phyloP scores from a whole-genome alignment of 2,888 invertebrate genomes.

The Deilephila elpenor region DNA sequence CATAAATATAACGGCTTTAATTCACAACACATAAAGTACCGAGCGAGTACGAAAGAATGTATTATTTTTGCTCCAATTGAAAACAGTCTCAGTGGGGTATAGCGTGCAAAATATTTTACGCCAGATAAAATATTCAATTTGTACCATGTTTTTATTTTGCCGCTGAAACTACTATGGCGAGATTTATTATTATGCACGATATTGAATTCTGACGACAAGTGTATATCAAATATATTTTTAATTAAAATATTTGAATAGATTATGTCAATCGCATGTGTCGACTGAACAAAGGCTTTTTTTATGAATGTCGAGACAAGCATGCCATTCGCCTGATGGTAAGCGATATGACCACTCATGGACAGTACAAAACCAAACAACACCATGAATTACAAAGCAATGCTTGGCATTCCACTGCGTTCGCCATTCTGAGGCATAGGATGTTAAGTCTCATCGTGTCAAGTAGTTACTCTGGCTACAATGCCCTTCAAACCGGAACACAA shows the following conservation, averaged over 20 bases:
- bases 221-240: not conserved
- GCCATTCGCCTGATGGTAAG: no score
- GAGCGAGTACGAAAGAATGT: conserved; percentile 47
- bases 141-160: not conserved
- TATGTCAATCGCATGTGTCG: no score
- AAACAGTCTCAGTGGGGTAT: conserved; percentile 51
- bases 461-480: no score
- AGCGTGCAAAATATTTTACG: conserved; percentile 35
- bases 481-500: no score
- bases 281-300: no score
- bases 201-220: not conserved
- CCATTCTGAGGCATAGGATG: no score
- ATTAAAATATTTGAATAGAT: not conserved
- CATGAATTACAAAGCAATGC: no score
- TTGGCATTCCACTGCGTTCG: no score
- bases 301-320: no score
- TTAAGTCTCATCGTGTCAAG: no score
- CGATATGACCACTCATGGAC: no score
- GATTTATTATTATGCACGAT: not conserved
- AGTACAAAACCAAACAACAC: no score
- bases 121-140: conserved; percentile 28
- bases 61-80: conserved; percentile 50
- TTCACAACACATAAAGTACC: not conserved
- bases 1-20: not conserved
- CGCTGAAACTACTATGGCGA: not conserved